Base-by-base conservation (phyloP, 1,140 invertebrate species). In the Monochamus saltuarius region DNA sequence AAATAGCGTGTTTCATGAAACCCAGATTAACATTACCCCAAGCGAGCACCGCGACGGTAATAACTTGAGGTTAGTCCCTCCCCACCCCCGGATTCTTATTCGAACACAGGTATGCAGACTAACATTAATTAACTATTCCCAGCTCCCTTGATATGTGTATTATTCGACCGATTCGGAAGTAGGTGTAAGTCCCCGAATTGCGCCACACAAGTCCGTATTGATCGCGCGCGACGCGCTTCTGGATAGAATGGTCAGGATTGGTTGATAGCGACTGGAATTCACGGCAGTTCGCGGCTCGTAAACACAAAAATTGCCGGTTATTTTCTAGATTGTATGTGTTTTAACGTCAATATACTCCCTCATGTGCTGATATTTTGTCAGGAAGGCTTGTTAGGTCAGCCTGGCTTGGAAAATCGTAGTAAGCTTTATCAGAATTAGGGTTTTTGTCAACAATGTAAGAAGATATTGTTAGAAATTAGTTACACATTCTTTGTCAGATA, bases 191-290 rank as follows among this genome's bases (percentile, higher is more conserved):
- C 13, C 47, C 47, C 61, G 61, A 62, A 55, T 62, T 65, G 64
- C 64, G 64, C 64, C 42, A 49, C 59, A 56, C 63, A 65, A 8
- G 38, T 14, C 40, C 37, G 56, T 68, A 68, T 68, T 65, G 66
- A 68, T 67, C 54, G 55, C 38, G 50, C 52, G 22, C 55, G 58
- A 63, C 49, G 51, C 57, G 61, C 47, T 61, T 55, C 63, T 35
- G 64, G 63, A 68, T 64, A 65, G 68, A 71, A 71, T 69, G 65
- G 66, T 68, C 68, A 63, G 70, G 68, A 68, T 68, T 70, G 70
- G 61, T 67, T 61, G 70, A 68, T 69, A 67, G 65, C 62, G 66
- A 68, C 56, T 64, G 56, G 61, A 72, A 69, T 67, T 59, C 61
- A 60, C 56, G 60, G 58, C 63, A 69, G 66, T 69, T 70, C 66